Evolutionary conservation across 1,140 invertebrate species (phyloP), one percentile per base, ranked within the genome.

Genomic region (Atopsyche davidsoni): DNA sequence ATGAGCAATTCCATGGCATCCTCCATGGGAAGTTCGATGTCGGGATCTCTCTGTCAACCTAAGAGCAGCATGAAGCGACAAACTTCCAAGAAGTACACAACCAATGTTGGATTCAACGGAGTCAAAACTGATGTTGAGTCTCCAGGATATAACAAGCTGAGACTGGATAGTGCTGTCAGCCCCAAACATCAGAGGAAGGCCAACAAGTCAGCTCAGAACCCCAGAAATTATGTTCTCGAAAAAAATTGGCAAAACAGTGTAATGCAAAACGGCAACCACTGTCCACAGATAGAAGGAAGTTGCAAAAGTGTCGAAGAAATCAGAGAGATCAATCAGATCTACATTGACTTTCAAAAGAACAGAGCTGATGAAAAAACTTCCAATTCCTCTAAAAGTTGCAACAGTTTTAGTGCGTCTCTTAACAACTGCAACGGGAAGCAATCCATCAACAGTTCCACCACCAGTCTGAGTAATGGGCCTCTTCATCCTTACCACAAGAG

Each of bases 91-190:
- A 72, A 72, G 39, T 65, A 64, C 14, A 14, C 25, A 0, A 24
- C 46, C 1, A 38, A 36, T 10, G 54, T 55, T 6, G 46, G 55
- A 28, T 57, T 57, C 19, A 57, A 57, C 24, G 59, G 61, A 4
- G 52, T 63, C 4, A 69, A 70, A 48, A 68, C 67, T 44, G 55
- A 66, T 46, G 59, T 62, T 1, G 64, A 61, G 53, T 67, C 64
- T 54, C 64, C 62, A 14, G 65, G 72, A 22, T 73, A 73, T 52
- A 73, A 73, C 59, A 72, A 73, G 40, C 36, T 73, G 35, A 65
- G 72, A 22, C 50, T 74, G 38, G 70, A 73, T 40, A 73, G 70
- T 42, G 72, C 72, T 34, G 60, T 68, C 4, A 73, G 72, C 51
- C 72, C 70, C 1, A 73, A 74, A 45, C 72, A 73, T 57, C 53